Percentiles rank a stretch among this genome's conserved stretches.
Evolutionary conservation across 1,140 invertebrate genomes (phyloP).

Genomic region (Drosophila repleta): DNA sequence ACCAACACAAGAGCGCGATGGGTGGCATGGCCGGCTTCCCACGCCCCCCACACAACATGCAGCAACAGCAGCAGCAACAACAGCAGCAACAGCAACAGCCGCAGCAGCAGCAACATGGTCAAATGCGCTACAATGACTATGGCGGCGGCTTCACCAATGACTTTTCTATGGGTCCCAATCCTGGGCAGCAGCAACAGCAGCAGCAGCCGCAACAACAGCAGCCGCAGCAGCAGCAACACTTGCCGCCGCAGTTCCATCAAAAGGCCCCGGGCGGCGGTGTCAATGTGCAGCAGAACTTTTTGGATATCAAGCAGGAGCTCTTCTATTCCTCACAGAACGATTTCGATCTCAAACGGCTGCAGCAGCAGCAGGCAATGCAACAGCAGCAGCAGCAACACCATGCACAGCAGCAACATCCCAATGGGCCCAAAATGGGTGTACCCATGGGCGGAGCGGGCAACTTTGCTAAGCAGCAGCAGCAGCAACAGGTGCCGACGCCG

Average conservation of each 20-base stretch:
- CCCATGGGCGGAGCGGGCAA: constrained; percentile 83
- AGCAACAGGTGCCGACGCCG: constrained; percentile 86
- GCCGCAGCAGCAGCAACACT: constrained; percentile 74
- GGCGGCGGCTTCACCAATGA: constrained; percentile 70
- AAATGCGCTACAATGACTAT: constrained; percentile 77
- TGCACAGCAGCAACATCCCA: constrained; percentile 61
- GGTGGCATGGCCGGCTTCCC: constrained; percentile 84
- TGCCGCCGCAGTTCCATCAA: constrained; percentile 81
- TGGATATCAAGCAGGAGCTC: constrained; percentile 83
- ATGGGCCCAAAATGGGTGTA: constrained; percentile 68
- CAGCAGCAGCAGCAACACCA: constrained; percentile 73
- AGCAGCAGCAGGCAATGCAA: constrained; percentile 80
- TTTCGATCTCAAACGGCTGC: constrained; percentile 83
- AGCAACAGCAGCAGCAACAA: constrained; percentile 56
- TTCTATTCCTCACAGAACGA: constrained; percentile 83
- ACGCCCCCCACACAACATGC: constrained; percentile 74
- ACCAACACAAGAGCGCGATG: constrained; percentile 93
- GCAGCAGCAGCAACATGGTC: constrained; percentile 60
- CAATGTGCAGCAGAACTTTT: constrained; percentile 74
- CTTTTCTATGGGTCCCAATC: constrained; percentile 65
- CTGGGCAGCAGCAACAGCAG: constrained; percentile 42
- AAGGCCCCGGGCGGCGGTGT: constrained; percentile 68
- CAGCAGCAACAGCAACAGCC: constrained; percentile 50
- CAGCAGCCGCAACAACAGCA: constrained; percentile 53
- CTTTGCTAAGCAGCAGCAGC: constrained; percentile 79